A percentile compares a stretch with the other conserved stretches of the same genome.
These are phyloP conservation scores for Sebastes umbrosus DNA, from an alignment of 2,797 vertebrate species.

Conservation along the genomic window DNA sequence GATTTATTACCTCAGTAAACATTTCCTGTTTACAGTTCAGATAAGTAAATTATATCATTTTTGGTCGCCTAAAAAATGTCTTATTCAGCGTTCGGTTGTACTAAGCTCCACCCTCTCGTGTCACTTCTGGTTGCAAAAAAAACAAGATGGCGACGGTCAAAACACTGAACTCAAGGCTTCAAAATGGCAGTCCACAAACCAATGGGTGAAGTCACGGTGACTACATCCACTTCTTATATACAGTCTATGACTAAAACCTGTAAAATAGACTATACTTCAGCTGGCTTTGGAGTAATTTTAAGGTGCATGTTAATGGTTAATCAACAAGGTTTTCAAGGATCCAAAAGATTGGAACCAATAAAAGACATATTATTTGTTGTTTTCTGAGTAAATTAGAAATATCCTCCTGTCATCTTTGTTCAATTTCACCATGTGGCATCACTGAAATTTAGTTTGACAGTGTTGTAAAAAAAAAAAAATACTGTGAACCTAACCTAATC, in stretches of 20 bases:
- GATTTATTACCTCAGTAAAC: too few relatives aligned
- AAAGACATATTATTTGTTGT: neutral
- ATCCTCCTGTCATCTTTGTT: conserved; percentile 23
- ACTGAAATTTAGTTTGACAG: conserved; percentile 50
- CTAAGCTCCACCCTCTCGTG: too few relatives aligned
- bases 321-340: neutral
- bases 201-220: too few relatives aligned
- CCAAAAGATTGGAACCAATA: neutral
- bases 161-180: too few relatives aligned
- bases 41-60: too few relatives aligned
- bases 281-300: neutral
- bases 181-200: too few relatives aligned
- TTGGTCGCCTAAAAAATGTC: too few relatives aligned
- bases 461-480: conserved; percentile 14
- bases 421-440: conserved; percentile 32
- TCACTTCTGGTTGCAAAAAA: too few relatives aligned
- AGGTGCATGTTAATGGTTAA: neutral
- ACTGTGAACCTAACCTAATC: conserved; percentile 56
- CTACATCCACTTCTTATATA: neutral
- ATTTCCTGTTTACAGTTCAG: too few relatives aligned
- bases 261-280: neutral
- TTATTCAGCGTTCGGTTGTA: too few relatives aligned
- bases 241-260: neutral
- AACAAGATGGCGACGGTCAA: too few relatives aligned
- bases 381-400: conserved; percentile 23